Percentiles rank a stretch among this genome's conserved stretches.
phyloP scores from a whole-genome alignment of 2,113 vertebrate genomes.

The Pionites leucogaster region DNA sequence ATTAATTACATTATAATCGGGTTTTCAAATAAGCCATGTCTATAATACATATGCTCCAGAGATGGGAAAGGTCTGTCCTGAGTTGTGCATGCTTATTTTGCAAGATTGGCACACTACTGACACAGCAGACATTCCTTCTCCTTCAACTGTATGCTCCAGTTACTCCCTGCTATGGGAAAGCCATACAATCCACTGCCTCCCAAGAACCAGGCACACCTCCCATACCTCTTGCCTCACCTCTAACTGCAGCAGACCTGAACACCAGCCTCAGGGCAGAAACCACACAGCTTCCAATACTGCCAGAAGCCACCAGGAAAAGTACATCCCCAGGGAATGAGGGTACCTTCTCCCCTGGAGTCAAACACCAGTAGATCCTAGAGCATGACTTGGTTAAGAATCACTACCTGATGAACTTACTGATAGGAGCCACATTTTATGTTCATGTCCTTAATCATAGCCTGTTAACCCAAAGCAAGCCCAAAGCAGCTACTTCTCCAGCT shows the following conservation, averaged over 20 bases:
- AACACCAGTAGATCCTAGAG: neutral
- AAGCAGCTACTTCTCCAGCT: neutral
- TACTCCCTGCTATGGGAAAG: neutral
- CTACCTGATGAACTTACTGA: neutral
- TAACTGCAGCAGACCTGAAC: fast-evolving
- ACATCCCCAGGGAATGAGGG: neutral
- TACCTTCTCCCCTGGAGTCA: fast-evolving
- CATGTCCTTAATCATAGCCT: neutral
- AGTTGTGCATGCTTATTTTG: neutral
- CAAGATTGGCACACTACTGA: fast-evolving
- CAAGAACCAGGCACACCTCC: neutral
- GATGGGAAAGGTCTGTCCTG: neutral
- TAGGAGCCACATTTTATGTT: neutral
- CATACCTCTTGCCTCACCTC: neutral
- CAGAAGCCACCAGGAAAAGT: neutral
- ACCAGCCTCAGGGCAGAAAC: fast-evolving
- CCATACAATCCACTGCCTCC: neutral
- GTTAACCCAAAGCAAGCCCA: neutral
- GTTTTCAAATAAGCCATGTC: neutral
- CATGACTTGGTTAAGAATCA: neutral
- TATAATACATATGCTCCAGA: fast-evolving
- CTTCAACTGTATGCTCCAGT: neutral
- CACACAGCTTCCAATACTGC: fast-evolving
- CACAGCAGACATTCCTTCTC: fast-evolving
- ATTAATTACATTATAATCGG: fast-evolving